A percentile compares a stretch with the other conserved stretches of the same genome.
Evolutionary conservation across 2,113 vertebrate species (phyloP).

Genomic region (Tor tambroides): DNA sequence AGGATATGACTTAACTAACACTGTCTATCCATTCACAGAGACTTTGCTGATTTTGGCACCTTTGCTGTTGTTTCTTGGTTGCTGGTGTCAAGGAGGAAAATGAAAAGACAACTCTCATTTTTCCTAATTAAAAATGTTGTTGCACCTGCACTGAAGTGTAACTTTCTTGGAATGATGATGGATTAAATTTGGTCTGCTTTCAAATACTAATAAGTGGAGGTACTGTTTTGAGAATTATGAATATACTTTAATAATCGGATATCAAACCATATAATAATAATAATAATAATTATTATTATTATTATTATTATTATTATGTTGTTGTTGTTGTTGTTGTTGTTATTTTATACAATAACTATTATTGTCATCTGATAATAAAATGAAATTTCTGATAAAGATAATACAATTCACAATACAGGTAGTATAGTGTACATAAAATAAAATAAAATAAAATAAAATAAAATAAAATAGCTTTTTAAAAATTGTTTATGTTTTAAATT

Average conservation of each 20-base stretch:
- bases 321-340: neutral
- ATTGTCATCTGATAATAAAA: neutral
- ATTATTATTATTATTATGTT: neutral
- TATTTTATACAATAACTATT: neutral
- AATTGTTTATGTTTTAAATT: too few species aligned
- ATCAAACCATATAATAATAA: neutral
- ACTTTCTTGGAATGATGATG: neutral
- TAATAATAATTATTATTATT: neutral
- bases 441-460: too few species aligned
- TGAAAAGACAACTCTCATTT: conserved; percentile 4
- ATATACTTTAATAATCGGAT: neutral
- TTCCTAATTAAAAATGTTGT: conserved; percentile 28
- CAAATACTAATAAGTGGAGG: neutral
- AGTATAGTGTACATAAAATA: too few species aligned
- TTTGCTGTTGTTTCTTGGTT: conserved; percentile 27
- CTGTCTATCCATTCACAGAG: conserved; percentile 5
- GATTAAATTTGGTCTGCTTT: neutral
- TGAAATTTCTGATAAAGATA: too few species aligned
- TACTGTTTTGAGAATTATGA: neutral
- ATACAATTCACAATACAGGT: too few species aligned
- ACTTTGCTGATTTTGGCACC: conserved; percentile 1
- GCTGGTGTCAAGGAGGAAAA: neutral
- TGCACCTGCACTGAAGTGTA: conserved; percentile 24
- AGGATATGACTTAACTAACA: conserved; percentile 24
- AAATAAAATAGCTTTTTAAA: too few species aligned